phyloP scores from a whole-genome alignment of 2,113 vertebrate species.

The Alectura lathami region DNA sequence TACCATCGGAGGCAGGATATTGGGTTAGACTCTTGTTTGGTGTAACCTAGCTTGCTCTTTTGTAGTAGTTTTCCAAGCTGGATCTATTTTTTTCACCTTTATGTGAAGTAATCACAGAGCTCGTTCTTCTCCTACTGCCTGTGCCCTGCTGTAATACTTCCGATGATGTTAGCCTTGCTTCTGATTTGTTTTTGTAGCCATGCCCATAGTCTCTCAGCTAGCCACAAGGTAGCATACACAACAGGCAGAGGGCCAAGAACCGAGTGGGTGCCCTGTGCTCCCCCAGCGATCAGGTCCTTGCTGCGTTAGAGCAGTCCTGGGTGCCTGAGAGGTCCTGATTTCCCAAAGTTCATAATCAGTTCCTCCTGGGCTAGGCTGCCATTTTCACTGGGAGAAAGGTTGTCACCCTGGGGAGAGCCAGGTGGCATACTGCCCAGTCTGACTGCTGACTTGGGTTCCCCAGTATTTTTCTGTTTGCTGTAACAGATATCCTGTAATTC shows the following conservation, averaged over 20 bases:
- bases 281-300: not conserved
- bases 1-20: not conserved
- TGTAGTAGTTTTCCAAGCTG: not conserved
- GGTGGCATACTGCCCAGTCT: not conserved
- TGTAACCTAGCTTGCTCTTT: not conserved
- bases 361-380: not conserved
- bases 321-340: fast-evolving
- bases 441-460: not conserved
- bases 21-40: not conserved
- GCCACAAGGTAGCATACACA: not conserved
- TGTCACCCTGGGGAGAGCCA: not conserved
- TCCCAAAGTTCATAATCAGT: not conserved
- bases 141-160: not conserved
- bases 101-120: not conserved
- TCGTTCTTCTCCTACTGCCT: not conserved
- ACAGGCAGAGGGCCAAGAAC: not conserved
- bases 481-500: constrained; percentile 11
- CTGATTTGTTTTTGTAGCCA: not conserved
- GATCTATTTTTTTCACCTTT: not conserved
- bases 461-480: not conserved
- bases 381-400: not conserved
- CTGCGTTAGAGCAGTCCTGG: not conserved
- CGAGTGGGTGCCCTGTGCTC: fast-evolving
- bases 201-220: not conserved
- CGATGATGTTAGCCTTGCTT: not conserved